Base-by-base conservation (phyloP, 2,888 invertebrate genomes). In the Trisateles emortualis region DNA sequence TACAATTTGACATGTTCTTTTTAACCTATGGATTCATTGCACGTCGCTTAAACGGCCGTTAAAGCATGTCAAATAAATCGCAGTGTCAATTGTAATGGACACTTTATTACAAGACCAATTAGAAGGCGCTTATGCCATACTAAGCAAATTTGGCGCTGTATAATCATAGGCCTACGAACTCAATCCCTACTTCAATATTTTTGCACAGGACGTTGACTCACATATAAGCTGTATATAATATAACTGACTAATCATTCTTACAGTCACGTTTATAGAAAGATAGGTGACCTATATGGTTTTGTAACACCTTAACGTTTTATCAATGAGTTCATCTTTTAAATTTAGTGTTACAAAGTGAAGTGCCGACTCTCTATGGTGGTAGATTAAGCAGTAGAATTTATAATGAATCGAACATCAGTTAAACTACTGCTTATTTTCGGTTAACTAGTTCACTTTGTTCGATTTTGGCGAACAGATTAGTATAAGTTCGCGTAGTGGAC, bases 1-100 rank as follows among this genome's bases (percentile, higher is more conserved):
- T 67, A 54, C 48, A 54, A 66, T 61, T 44, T 49, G 26, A 43
- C 36, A 44, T 10, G 42, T 66, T 54, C 6, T 33, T 52, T 35
- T 16, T 6, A 29, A 10, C 13, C 8, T 11, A 16, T 57, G 50
- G 26, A 47, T 67, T 61, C 24, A 13, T 1, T 45, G 1, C 71
- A 70, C 63, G 62, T 52, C 26, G n/a, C n/a, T 29, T 39, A 16
- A 47, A 17, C 9, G 32, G 9, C 47, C 57, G 44, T 55, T 54
- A 51, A 69, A 50, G n/a, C 43, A 50, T 36, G 48, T 36, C 26
- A 26, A 26, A 8, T 6, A 8, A 6, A 26, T 26, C n/a, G 9
- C 19, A 29, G 19, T 17, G 32, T 2, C 33, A n/a, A 14, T n/a
- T 22, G 3, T 3, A 11, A 24, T 30, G 17, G 14, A 47, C 32